These are phyloP conservation scores for Phorcus lineatus DNA, from an alignment of 2,888 invertebrate genomes.

Conservation along the genomic window DNA sequence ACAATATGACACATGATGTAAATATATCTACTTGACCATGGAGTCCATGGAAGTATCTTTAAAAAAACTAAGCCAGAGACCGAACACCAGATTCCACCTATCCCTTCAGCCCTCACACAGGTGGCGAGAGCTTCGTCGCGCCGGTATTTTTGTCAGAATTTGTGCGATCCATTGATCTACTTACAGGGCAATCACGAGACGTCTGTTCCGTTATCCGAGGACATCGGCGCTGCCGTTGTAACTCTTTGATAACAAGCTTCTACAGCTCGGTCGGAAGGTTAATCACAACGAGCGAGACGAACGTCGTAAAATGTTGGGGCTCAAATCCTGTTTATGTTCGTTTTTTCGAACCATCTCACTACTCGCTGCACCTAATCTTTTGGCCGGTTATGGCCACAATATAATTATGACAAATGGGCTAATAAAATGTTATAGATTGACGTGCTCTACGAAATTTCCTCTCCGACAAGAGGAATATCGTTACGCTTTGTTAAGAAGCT, in stretches of 20 bases:
- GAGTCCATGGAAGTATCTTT: too few relatives aligned
- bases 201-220: constrained; percentile 11
- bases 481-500: constrained; percentile 25
- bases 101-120: not conserved
- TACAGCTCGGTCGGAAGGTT: not conserved
- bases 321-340: constrained; percentile 15
- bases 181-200: not conserved
- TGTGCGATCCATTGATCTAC: not conserved
- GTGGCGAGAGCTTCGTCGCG: not conserved
- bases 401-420: constrained; percentile 31
- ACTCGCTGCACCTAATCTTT: constrained; percentile 18
- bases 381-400: constrained; percentile 23
- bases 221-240: not conserved
- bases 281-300: constrained; percentile 3
- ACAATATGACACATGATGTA: too few relatives aligned
- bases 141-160: constrained; percentile 21
- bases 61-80: too few relatives aligned
- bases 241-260: not conserved
- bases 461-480: constrained; percentile 12
- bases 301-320: constrained; percentile 11
- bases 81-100: too few relatives aligned
- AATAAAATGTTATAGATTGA: constrained; percentile 25
- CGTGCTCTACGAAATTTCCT: constrained; percentile 5
- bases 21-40: too few relatives aligned
- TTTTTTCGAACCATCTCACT: not conserved